Evolutionary conservation across 1,140 invertebrate genomes (phyloP).

Genomic region (Limonius californicus): DNA sequence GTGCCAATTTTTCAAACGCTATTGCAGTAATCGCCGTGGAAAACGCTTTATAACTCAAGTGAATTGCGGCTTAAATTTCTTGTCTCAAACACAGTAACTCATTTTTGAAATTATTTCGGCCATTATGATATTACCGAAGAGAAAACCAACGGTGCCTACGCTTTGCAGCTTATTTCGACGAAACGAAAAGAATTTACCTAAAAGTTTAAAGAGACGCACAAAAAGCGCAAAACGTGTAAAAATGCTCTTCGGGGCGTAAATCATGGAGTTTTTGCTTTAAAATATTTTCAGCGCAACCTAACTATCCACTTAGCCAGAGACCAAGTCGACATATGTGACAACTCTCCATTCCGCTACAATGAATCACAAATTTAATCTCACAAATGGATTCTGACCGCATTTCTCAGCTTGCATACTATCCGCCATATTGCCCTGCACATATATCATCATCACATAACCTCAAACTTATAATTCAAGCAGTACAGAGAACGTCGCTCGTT

Average conservation of each 20-base stretch:
- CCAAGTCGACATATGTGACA: conserved; percentile 53
- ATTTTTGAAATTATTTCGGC: too few species aligned
- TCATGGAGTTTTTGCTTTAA: conserved; percentile 43
- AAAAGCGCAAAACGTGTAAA: too few species aligned
- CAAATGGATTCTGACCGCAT: conserved; percentile 50
- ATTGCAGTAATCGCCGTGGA: too few species aligned
- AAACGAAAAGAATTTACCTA: too few species aligned
- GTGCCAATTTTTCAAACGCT: not conserved
- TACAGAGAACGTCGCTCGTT: too few species aligned
- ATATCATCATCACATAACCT: conserved; percentile 43
- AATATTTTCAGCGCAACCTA: conserved; percentile 47
- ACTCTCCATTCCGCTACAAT: conserved; percentile 52
- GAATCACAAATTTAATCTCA: conserved; percentile 54
- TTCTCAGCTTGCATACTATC: conserved; percentile 27
- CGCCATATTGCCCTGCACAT: conserved; percentile 44
- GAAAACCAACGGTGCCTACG: too few species aligned
- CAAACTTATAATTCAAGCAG: conserved; percentile 29
- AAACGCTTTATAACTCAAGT: too few species aligned
- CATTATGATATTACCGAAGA: too few species aligned
- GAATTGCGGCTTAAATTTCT: too few species aligned
- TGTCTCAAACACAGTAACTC: too few species aligned
- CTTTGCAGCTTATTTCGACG: too few species aligned
- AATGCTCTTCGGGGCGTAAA: conserved; percentile 32
- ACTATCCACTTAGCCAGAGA: conserved; percentile 47
- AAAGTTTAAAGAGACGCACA: too few species aligned